These are phyloP conservation scores for Amyelois transitella DNA, from an alignment of 1,140 invertebrate species.

Conservation along the genomic window DNA sequence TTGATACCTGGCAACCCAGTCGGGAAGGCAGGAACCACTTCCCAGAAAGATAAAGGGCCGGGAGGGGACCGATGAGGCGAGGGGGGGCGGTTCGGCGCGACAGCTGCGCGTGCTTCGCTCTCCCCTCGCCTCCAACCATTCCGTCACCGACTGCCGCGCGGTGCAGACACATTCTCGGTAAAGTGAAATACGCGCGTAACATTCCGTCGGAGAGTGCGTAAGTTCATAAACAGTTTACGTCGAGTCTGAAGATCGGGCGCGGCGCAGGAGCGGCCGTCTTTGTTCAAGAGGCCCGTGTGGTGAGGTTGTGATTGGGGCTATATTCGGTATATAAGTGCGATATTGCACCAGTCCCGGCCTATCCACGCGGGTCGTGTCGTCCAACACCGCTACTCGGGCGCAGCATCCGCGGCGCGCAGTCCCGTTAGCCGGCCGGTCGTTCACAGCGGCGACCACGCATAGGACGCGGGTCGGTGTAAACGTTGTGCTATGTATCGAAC, in stretches of 20 bases:
- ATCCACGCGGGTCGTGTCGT: conserved; percentile 67
- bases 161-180: conserved; percentile 22
- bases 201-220: conserved; percentile 40
- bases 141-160: conserved; percentile 37
- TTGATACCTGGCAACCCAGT: conserved; percentile 35
- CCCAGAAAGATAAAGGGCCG: conserved; percentile 71
- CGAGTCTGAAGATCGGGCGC: conserved; percentile 20
- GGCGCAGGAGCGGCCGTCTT: conserved; percentile 45
- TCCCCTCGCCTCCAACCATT: conserved; percentile 50
- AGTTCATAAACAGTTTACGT: conserved; percentile 28
- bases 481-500: conserved; percentile 47
- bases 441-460: conserved; percentile 68
- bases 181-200: conserved; percentile 31
- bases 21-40: conserved; percentile 72
- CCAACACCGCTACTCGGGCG: conserved; percentile 58
- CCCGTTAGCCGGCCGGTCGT: conserved; percentile 69
- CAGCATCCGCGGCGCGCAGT: conserved; percentile 69
- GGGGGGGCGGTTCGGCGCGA: conserved; percentile 37
- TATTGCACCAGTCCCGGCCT: conserved; percentile 74
- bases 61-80: conserved; percentile 22
- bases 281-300: conserved; percentile 63
- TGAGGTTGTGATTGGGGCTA: conserved; percentile 66
- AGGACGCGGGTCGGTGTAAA: conserved; percentile 72
- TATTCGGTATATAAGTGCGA: conserved; percentile 62
- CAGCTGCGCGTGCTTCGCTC: conserved; percentile 58